A percentile compares a stretch with the other conserved stretches of the same genome.
phyloP scores from a whole-genome alignment of 2,113 vertebrate species.

The Centropristis striata region DNA sequence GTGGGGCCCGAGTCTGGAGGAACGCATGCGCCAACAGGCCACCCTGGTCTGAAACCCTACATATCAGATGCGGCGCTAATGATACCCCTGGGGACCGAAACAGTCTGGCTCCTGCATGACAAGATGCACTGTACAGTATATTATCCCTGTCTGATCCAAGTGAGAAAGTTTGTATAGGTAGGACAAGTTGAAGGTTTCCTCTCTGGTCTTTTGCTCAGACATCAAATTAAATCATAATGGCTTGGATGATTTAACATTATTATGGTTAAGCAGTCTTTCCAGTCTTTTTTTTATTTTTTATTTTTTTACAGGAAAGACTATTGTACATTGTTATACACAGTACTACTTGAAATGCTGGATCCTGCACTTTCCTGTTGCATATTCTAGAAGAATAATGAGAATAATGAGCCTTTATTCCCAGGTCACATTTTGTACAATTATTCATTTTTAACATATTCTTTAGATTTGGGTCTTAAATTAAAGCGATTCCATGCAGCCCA shows the following conservation, averaged over 20 bases:
- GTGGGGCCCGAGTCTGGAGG: slow-evolving; percentile 48
- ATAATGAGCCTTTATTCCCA: slow-evolving; percentile 4
- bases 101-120: slow-evolving; percentile 65
- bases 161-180: slow-evolving; percentile 5
- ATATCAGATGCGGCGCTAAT: slow-evolving; percentile 74
- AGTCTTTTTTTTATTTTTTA: not conserved
- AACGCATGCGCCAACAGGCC: slow-evolving; percentile 51
- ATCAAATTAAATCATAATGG: slow-evolving; percentile 26
- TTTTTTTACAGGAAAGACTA: not conserved
- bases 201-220: slow-evolving; percentile 10
- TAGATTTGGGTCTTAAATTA: not conserved
- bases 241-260: slow-evolving; percentile 8
- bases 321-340: not conserved
- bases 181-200: slow-evolving; percentile 28
- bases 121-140: slow-evolving; percentile 33
- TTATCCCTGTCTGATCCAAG: slow-evolving; percentile 47
- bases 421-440: not conserved
- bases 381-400: not conserved
- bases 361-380: slow-evolving; percentile 19
- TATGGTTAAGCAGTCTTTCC: not conserved
- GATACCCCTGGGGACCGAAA: slow-evolving; percentile 72
- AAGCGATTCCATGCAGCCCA: not conserved
- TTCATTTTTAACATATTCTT: not conserved
- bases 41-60: slow-evolving; percentile 60
- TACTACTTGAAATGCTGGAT: not conserved